Percentiles rank a stretch among this genome's conserved stretches.
Evolutionary conservation across 2,113 vertebrate species (phyloP).

Genomic region (Gymnogyps californianus): DNA sequence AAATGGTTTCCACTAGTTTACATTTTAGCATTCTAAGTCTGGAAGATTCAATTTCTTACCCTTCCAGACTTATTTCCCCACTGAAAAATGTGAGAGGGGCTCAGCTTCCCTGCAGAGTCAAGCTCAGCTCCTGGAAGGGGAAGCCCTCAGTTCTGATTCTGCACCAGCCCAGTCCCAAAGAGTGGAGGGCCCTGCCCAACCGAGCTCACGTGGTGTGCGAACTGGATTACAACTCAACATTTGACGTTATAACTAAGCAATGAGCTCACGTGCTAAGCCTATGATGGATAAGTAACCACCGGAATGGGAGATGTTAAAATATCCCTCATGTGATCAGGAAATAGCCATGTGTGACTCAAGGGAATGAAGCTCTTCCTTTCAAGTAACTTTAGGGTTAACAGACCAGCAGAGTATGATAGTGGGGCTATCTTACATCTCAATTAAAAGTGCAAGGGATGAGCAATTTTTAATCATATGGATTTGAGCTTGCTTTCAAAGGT

Average conservation of each 20-base stretch:
- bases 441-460: neutral
- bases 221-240: neutral
- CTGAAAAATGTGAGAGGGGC: neutral
- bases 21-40: neutral
- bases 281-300: neutral
- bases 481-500: neutral
- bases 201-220: accelerated
- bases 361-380: neutral
- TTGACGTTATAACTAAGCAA: neutral
- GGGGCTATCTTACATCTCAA: neutral
- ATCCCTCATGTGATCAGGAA: neutral
- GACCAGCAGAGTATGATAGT: neutral
- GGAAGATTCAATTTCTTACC: neutral
- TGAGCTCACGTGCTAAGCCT: neutral
- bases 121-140: neutral
- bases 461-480: neutral
- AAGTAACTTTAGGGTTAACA: neutral
- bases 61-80: neutral
- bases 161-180: neutral
- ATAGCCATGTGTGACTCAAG: neutral
- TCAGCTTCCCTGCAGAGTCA: neutral
- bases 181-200: neutral
- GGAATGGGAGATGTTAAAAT: neutral
- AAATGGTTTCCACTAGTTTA: neutral
- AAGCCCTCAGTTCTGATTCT: neutral